Evolutionary conservation across 2,888 invertebrate species (phyloP).

Genomic region (Microctonus hyperodae): DNA sequence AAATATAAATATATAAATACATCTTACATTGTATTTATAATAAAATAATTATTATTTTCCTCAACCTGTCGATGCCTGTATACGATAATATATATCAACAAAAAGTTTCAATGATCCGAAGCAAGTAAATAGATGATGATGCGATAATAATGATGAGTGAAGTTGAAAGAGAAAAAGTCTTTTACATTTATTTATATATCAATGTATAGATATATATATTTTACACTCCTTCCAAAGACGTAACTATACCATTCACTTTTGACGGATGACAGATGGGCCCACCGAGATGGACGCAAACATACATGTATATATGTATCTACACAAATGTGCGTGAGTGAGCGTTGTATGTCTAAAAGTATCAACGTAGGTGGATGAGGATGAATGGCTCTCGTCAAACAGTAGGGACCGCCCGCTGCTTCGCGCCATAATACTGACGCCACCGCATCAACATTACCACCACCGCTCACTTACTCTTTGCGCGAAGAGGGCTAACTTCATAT

Average conservation of each 20-base stretch:
- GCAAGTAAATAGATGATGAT: not conserved
- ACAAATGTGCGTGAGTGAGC: constrained; percentile 40
- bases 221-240: not conserved
- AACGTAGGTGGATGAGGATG: constrained; percentile 63
- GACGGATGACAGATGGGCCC: constrained; percentile 59
- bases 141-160: not conserved
- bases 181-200: no score
- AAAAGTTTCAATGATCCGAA: not conserved
- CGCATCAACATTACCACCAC: constrained; percentile 19
- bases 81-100: not conserved
- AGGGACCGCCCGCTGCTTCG: constrained; percentile 61
- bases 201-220: not conserved
- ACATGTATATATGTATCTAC: constrained; percentile 41
- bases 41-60: not conserved
- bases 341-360: constrained; percentile 44
- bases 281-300: constrained; percentile 34
- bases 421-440: constrained; percentile 57
- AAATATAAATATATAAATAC: not conserved
- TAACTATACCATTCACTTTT: constrained; percentile 39
- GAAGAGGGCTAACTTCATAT: not conserved
- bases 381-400: constrained; percentile 63
- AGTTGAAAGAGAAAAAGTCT: not conserved
- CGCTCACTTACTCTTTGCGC: constrained; percentile 11
- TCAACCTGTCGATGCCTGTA: not conserved
- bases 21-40: constrained; percentile 1